Conservation (phyloP, 2,797 vertebrate genomes). For the Ptychobarbus kaznakovi region DNA sequence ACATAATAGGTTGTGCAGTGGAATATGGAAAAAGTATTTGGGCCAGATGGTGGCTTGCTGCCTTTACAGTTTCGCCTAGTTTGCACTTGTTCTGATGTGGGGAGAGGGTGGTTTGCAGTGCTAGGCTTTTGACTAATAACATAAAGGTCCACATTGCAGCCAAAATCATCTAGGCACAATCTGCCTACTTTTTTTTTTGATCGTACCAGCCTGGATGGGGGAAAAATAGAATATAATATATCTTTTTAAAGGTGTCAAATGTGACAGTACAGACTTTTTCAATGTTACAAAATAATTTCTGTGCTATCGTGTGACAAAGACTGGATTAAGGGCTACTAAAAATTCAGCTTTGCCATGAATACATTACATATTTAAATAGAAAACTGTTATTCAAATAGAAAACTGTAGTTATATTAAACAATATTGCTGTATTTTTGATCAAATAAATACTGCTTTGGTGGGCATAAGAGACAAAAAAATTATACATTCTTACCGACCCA, state of each 20-base stretch:
- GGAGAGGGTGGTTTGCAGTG: background rate
- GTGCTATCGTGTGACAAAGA: too few species aligned
- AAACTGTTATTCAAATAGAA: too few species aligned
- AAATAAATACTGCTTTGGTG: background rate
- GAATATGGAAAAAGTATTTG: conserved; percentile 45
- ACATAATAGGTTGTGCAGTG: conserved; percentile 40
- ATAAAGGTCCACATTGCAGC: background rate
- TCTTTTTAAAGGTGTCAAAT: too few species aligned
- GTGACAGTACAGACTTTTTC: too few species aligned
- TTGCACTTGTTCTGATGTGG: conserved; percentile 48
- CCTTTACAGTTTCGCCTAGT: conserved; percentile 22
- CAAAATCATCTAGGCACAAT: background rate
- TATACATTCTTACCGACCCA: too few species aligned
- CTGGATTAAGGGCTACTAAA: too few species aligned
- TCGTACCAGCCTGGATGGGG: too few species aligned
- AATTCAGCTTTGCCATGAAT: background rate
- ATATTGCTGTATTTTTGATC: background rate
- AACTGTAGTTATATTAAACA: background rate
- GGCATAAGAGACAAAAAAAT: background rate
- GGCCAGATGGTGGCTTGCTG: conserved; percentile 40
- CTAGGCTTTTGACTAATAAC: conserved; percentile 7
- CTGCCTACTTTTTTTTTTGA: background rate
- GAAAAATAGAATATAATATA: too few species aligned
- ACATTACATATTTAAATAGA: background rate
- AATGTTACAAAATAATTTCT: too few species aligned